phyloP scores from a whole-genome alignment of 92 coral and sea anemone genomes.

The Micromussa lordhowensis region DNA sequence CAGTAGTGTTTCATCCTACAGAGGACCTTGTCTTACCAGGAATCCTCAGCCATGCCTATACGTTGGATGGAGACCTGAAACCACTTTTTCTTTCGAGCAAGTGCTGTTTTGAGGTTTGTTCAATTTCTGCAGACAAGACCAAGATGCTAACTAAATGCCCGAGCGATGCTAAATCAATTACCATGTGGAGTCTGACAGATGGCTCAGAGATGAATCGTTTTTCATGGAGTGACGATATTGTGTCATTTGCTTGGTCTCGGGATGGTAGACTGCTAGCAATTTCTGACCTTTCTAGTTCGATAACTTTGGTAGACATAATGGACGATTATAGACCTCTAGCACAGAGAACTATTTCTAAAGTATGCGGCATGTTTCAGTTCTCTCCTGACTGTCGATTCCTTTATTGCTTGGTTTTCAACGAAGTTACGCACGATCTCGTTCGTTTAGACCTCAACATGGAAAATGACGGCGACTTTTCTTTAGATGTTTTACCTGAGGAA shows the following conservation, averaged over 20 bases:
- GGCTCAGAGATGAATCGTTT: slow-evolving; percentile 11
- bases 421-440: background rate
- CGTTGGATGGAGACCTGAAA: background rate
- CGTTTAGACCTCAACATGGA: background rate
- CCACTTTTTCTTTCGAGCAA: slow-evolving; percentile 3
- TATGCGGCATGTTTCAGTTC: background rate
- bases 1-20: slow-evolving; percentile 19
- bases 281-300: background rate
- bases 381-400: background rate
- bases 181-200: slow-evolving; percentile 14
- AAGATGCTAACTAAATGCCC: slow-evolving; percentile 18
- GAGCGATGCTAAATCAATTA: background rate
- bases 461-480: background rate
- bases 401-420: background rate
- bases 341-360: background rate
- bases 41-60: background rate
- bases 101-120: background rate
- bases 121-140: slow-evolving; percentile 9
- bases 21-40: slow-evolving; percentile 5
- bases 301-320: background rate
- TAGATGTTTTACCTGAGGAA: background rate
- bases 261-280: slow-evolving; percentile 19
- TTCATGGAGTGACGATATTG: background rate
- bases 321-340: background rate
- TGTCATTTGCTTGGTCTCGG: slow-evolving; percentile 27